Conservation (phyloP, 2,797 vertebrate species). For the Ceyx erithaca region DNA sequence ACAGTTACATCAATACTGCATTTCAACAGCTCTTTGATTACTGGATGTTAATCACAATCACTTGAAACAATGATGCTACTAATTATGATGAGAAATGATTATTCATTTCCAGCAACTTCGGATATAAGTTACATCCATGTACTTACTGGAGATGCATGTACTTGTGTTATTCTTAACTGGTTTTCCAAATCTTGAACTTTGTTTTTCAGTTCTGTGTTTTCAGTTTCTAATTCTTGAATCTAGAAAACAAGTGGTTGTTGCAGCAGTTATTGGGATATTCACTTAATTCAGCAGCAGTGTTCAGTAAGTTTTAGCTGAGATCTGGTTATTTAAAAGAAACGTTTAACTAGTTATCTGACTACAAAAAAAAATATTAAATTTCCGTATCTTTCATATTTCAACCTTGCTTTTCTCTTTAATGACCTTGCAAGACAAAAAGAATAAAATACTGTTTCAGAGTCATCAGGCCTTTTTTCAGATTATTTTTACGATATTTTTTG, state of each 20-base stretch:
- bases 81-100: neutral
- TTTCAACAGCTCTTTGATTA: neutral
- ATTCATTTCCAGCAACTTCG: neutral
- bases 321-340: neutral
- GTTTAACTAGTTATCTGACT: neutral
- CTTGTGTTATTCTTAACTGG: conserved; percentile 89
- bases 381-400: neutral
- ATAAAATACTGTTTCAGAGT: neutral
- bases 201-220: conserved; percentile 94
- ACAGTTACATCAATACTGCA: neutral
- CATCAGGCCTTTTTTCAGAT: neutral
- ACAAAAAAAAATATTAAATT: neutral
- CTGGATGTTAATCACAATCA: neutral
- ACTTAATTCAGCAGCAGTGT: neutral
- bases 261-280: neutral
- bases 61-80: neutral
- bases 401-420: neutral
- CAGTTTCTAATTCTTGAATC: conserved; percentile 97
- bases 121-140: neutral
- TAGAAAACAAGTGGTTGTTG: conserved; percentile 74
- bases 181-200: conserved; percentile 94
- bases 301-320: neutral
- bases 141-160: conserved; percentile 88
- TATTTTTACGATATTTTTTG: neutral
- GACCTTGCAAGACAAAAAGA: neutral